Evolutionary conservation across 2,888 invertebrate genomes (phyloP).

Genomic region (Thera obeliscata): DNA sequence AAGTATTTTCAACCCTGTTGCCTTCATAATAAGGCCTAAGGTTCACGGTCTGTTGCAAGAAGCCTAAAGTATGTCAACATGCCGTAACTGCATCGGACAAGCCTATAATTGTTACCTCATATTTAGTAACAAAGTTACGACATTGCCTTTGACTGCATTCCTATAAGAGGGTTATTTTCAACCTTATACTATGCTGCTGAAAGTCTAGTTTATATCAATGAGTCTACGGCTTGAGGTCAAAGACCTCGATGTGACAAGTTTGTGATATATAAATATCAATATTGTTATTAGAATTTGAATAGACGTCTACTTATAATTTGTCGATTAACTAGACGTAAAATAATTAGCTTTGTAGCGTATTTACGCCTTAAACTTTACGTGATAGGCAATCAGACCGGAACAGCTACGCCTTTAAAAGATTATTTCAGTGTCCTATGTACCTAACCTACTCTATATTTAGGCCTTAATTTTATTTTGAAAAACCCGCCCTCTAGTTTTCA

Average conservation of each 20-base stretch:
- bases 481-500: neutral
- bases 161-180: constrained; percentile 35
- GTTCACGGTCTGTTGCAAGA: constrained; percentile 44
- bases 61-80: constrained; percentile 60
- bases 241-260: constrained; percentile 46
- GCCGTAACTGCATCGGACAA: constrained; percentile 52
- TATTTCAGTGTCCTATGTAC: neutral
- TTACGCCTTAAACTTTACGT: neutral
- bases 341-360: neutral
- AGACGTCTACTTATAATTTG: neutral
- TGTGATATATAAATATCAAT: constrained; percentile 38
- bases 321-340: neutral
- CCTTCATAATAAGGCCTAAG: constrained; percentile 21
- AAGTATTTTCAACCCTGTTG: constrained; percentile 27
- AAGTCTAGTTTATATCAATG: neutral
- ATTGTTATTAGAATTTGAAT: constrained; percentile 37
- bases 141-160: constrained; percentile 46
- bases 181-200: constrained; percentile 21
- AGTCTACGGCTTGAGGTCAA: constrained; percentile 47
- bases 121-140: constrained; percentile 53
- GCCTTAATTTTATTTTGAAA: neutral
- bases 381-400: constrained; percentile 4
- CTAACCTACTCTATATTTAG: no score
- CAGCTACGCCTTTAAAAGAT: neutral
- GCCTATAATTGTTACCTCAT: constrained; percentile 62